These are phyloP conservation scores for Poeciliopsis turrubarensis DNA, from an alignment of 2,113 vertebrate genomes.

Conservation along the genomic window DNA sequence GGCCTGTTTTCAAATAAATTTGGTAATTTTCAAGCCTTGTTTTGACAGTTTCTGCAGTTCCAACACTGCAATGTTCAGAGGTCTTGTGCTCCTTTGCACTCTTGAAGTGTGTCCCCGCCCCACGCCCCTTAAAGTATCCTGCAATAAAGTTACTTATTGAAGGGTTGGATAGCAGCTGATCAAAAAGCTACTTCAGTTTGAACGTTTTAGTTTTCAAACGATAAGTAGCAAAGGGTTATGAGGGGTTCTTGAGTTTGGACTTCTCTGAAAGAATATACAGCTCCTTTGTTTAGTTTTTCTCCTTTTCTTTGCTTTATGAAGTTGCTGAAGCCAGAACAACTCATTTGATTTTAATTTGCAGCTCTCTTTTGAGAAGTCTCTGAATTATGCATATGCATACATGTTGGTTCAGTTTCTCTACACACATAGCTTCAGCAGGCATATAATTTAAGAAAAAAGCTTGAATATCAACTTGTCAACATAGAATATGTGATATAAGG, in stretches of 20 bases:
- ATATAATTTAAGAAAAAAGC: not conserved
- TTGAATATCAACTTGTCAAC: not conserved
- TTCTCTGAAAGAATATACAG: not conserved
- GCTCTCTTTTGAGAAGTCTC: too few relatives aligned
- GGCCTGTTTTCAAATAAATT: too few relatives aligned
- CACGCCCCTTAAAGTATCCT: not conserved
- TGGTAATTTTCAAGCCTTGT: too few relatives aligned
- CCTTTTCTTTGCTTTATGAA: too few relatives aligned
- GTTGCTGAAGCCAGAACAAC: too few relatives aligned
- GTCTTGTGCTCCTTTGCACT: not conserved
- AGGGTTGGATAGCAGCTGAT: not conserved
- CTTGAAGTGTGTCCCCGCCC: not conserved
- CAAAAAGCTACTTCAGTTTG: not conserved
- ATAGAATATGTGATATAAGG: not conserved
- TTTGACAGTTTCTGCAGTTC: too few relatives aligned
- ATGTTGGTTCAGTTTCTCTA: not conserved
- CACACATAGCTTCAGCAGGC: not conserved
- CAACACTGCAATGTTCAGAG: too few relatives aligned
- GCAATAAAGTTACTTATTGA: not conserved
- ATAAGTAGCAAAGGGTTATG: not conserved
- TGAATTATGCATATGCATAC: not conserved
- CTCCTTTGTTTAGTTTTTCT: too few relatives aligned
- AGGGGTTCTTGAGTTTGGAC: not conserved
- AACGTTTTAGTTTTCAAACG: not conserved
- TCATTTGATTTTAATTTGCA: too few relatives aligned